phyloP scores from a whole-genome alignment of 2,888 invertebrate species.

The Notodonta dromedarius region DNA sequence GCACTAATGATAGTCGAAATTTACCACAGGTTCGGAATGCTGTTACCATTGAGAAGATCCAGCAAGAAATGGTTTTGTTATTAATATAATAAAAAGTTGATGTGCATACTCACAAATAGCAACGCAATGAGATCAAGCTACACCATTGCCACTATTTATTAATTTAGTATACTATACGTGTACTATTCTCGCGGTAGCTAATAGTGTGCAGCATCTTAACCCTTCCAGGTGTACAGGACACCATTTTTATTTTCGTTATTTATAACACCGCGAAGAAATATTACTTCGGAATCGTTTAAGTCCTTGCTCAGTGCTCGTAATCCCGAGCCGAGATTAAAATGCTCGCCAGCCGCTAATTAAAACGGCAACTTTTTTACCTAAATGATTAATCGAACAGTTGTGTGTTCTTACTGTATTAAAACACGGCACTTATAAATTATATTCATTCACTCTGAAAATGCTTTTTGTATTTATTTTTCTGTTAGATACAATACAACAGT shows the following conservation, averaged over 20 bases:
- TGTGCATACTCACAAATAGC: too few species aligned
- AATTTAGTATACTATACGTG: too few species aligned
- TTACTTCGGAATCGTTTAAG: conserved; percentile 83
- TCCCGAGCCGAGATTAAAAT: conserved; percentile 77
- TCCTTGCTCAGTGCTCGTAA: conserved; percentile 79
- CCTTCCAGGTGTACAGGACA: conserved; percentile 52
- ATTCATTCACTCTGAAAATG: conserved; percentile 18
- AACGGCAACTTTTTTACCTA: conserved; percentile 74
- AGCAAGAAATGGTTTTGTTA: too few species aligned
- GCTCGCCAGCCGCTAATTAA: conserved; percentile 76
- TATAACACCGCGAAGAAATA: conserved; percentile 81
- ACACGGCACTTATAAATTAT: conserved; percentile 30
- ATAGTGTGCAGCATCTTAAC: conserved; percentile 48
- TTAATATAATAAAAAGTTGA: too few species aligned
- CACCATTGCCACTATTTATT: too few species aligned
- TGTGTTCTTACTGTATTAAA: conserved; percentile 37
- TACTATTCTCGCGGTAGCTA: conserved; percentile 14
- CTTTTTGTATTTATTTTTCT: background rate
- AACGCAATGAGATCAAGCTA: too few species aligned
- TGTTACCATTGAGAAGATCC: too few species aligned
- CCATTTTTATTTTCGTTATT: conserved; percentile 77
- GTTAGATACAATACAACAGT: too few species aligned
- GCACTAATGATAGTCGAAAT: too few species aligned
- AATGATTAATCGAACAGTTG: conserved; percentile 71
- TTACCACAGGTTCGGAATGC: too few species aligned